These are phyloP conservation scores for Melanostoma mellinum DNA, from an alignment of 2,888 invertebrate species.

Conservation along the genomic window DNA sequence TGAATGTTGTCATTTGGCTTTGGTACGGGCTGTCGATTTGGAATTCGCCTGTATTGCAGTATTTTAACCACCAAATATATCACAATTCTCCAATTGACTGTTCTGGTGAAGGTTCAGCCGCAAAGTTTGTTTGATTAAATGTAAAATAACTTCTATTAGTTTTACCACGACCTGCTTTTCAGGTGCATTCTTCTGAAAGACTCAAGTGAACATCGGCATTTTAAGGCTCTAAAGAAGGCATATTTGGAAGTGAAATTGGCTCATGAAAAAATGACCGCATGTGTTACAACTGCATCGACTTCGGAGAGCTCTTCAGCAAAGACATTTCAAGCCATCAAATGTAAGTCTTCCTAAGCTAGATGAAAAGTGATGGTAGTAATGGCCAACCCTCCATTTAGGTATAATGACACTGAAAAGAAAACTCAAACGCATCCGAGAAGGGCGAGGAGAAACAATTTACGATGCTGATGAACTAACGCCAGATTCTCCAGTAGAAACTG, in stretches of 20 bases:
- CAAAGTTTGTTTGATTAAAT: slow-evolving; percentile 75
- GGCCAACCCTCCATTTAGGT: slow-evolving; percentile 74
- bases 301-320: slow-evolving; percentile 79
- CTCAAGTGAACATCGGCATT: slow-evolving; percentile 80
- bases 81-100: slow-evolving; percentile 80
- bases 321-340: slow-evolving; percentile 82
- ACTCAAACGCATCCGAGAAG: slow-evolving; percentile 81
- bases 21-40: slow-evolving; percentile 82
- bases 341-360: slow-evolving; percentile 72
- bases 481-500: slow-evolving; percentile 56
- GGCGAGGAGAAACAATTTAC: slow-evolving; percentile 79
- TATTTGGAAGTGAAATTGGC: slow-evolving; percentile 81
- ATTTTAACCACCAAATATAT: slow-evolving; percentile 82
- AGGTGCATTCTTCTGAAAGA: slow-evolving; percentile 81
- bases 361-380: neutral
- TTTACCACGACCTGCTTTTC: slow-evolving; percentile 14
- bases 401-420: slow-evolving; percentile 82
- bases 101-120: slow-evolving; percentile 81
- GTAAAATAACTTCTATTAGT: neutral
- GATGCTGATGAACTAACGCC: slow-evolving; percentile 76
- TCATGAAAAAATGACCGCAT: slow-evolving; percentile 77
- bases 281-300: slow-evolving; percentile 73
- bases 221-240: slow-evolving; percentile 80
- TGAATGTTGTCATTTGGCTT: slow-evolving; percentile 80
- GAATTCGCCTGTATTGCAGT: slow-evolving; percentile 81